Evolutionary conservation across 2,113 vertebrate genomes (phyloP), one percentile per base, ranked within the genome.

Genomic region (Osmerus eperlanus): DNA sequence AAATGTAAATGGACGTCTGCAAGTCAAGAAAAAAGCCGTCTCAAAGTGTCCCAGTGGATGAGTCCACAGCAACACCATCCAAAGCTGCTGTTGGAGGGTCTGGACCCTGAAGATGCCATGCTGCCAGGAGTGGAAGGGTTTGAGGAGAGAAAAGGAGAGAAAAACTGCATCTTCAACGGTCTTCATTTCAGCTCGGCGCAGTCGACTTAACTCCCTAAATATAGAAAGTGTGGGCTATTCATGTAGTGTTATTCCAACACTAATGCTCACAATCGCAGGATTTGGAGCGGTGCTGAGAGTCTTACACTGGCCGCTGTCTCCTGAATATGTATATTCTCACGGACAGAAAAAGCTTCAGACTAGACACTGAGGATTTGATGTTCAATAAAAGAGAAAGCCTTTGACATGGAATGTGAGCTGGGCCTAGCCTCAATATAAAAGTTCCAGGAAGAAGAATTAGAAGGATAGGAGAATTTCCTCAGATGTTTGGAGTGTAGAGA

Each of bases 381-480:
- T 93, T 89, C 92, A 91, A 92, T 92, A 91, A 91, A 90, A 90
- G 77, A 90, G 80, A 88, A 89, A 90, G 85, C 90, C 89, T 91
- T 91, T 91, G 90, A 91, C 91, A 91, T 90, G 86, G 87, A 90
- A 89, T 89, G 87, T 81, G 89, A 91, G 89, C 82, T 73, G 81
- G 86, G 89, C 85, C 89, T 88, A 86, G 88, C 87, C 88, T 90
- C 90, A 86, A 91, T 92, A 91, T 91, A 85, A 91, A 90, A 90
- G 89, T 91, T 87, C 83, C 86, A 90, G 85, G 85, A 86, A 86
- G 88, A 19, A 86, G 91, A 90, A 90, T 91, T 91, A 91, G 86
- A 88, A 86, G 87, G 87, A 86, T 90, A 87, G 88, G 88, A 91
- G 88, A 88, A 88, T 90, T 92, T 88, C 86, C 84, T 92, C 84